These are phyloP conservation scores for Pangasianodon hypophthalmus DNA, from an alignment of 2,113 vertebrate species.

Conservation along the genomic window DNA sequence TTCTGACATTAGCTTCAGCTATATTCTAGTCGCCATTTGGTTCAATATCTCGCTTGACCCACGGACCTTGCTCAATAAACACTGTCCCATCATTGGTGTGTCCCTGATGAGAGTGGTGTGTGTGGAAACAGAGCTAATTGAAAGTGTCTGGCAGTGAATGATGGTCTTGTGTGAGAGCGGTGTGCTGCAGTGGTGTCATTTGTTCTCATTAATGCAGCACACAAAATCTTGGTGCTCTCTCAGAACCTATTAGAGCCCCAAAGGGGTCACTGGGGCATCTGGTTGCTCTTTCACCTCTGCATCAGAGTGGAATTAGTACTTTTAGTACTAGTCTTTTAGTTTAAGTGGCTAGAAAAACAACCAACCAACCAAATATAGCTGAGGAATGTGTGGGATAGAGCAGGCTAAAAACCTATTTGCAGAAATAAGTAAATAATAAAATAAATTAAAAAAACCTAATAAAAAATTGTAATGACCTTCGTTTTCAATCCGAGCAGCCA, in stretches of 20 bases:
- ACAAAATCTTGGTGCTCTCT: conserved; percentile 9
- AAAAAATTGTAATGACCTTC: not conserved
- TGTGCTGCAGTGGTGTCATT: conserved; percentile 32
- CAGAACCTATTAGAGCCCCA: not conserved
- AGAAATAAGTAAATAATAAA: not conserved
- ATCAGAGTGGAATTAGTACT: not conserved
- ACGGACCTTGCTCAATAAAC: not conserved
- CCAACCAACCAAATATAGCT: not conserved
- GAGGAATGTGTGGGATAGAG: not conserved
- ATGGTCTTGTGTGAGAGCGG: not conserved
- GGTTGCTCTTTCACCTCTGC: not conserved
- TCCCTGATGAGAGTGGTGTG: conserved; percentile 38
- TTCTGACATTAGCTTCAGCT: conserved; percentile 46
- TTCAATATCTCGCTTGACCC: conserved; percentile 7
- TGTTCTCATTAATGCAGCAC: conserved; percentile 49
- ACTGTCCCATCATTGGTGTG: not conserved
- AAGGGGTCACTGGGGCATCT: not conserved
- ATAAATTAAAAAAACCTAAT: not conserved
- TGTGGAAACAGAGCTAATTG: conserved; percentile 13
- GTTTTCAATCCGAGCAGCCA: not conserved
- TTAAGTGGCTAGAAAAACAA: not conserved
- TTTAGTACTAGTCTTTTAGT: not conserved
- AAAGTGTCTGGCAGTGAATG: not conserved
- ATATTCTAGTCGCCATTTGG: conserved; percentile 49
- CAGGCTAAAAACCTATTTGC: not conserved